A percentile compares a stretch with the other conserved stretches of the same genome.
Conservation (phyloP, 2,888 invertebrate genomes). For the Amphiduros pacificus region DNA sequence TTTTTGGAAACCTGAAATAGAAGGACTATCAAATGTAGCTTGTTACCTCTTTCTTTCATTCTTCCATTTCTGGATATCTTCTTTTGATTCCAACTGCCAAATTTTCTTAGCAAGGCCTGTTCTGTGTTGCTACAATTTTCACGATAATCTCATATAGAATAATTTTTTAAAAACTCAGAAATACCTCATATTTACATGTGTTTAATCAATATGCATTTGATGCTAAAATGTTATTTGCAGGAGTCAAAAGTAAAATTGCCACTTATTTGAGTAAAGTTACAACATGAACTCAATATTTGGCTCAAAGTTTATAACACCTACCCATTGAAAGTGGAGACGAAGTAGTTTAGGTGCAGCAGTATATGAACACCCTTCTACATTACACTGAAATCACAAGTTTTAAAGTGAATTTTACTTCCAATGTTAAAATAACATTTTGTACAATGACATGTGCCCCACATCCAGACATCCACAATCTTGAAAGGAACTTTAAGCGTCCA, state of each 20-base stretch:
- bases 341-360: constrained; percentile 78
- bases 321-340: constrained; percentile 76
- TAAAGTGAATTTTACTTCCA: neutral
- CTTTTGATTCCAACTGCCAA: constrained; percentile 73
- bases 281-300: neutral
- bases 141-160: neutral
- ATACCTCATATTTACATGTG: neutral
- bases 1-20: too few relatives aligned
- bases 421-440: too few relatives aligned
- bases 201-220: neutral
- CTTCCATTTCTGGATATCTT: constrained; percentile 83
- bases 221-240: neutral
- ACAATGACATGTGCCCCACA: neutral
- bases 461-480: neutral
- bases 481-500: neutral
- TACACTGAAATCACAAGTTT: constrained; percentile 64
- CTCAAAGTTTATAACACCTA: constrained; percentile 32
- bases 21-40: too few relatives aligned
- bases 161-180: neutral
- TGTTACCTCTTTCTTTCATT: constrained; percentile 75
- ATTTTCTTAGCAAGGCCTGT: constrained; percentile 82
- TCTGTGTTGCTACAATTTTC: constrained; percentile 69
- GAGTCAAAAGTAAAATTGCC: neutral
- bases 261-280: neutral
- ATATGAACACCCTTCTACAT: constrained; percentile 79